Evolutionary conservation across 1,140 invertebrate species (phyloP).

Genomic region (Harpegnathos saltator): DNA sequence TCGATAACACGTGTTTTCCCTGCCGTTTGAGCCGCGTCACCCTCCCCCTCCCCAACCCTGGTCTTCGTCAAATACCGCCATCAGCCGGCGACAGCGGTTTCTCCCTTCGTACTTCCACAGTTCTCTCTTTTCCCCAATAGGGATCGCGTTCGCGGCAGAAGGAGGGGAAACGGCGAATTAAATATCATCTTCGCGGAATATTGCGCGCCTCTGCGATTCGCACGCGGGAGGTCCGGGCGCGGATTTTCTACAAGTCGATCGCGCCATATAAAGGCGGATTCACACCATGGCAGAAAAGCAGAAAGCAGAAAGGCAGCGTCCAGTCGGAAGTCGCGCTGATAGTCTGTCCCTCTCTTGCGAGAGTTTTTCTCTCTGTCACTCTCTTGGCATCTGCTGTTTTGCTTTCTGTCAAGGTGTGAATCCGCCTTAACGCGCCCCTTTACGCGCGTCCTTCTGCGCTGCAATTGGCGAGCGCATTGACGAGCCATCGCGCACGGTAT

Average conservation of each 20-base stretch:
- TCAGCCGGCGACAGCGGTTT: background rate
- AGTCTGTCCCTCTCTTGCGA: too few relatives aligned
- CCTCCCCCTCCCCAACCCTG: too few relatives aligned
- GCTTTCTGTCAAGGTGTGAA: too few relatives aligned
- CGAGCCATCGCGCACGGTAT: conserved; percentile 47
- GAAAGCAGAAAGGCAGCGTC: too few relatives aligned
- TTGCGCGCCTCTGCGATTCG: conserved; percentile 33
- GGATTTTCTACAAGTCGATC: too few relatives aligned
- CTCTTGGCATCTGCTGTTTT: too few relatives aligned
- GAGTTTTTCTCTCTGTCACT: too few relatives aligned
- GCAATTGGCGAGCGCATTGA: conserved; percentile 56
- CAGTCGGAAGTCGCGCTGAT: too few relatives aligned
- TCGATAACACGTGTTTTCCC: conserved; percentile 75
- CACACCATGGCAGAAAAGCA: too few relatives aligned
- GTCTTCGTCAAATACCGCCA: conserved; percentile 12
- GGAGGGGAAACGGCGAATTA: conserved; percentile 66
- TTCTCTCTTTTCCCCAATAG: conserved; percentile 51
- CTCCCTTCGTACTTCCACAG: conserved; percentile 13
- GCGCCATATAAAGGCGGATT: too few relatives aligned
- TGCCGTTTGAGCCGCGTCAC: conserved; percentile 59
- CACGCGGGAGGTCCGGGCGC: too few relatives aligned
- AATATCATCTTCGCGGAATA: conserved; percentile 73
- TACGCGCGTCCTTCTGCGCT: conserved; percentile 24
- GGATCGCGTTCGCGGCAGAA: conserved; percentile 70
- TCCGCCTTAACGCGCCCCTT: too few relatives aligned